A percentile compares a stretch with the other conserved stretches of the same genome.
phyloP scores from a whole-genome alignment of 2,113 vertebrate species.

The Oncorhynchus masou region DNA sequence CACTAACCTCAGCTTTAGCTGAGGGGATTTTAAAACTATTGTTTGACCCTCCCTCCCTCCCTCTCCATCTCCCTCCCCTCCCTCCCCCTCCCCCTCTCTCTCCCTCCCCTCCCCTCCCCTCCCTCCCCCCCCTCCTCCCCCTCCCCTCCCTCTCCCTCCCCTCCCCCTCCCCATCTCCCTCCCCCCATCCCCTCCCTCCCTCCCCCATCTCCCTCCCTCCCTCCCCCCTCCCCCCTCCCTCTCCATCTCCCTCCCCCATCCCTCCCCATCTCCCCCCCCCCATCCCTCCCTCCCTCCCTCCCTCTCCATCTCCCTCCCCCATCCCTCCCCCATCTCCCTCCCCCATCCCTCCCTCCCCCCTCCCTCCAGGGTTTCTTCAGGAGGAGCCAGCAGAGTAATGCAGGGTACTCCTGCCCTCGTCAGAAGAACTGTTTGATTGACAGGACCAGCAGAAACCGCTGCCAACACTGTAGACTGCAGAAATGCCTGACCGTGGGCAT shows the following conservation, averaged over 20 bases:
- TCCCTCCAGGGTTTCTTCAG: slow-evolving; percentile 87
- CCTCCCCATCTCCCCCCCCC: no score
- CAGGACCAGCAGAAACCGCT: slow-evolving; percentile 90
- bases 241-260: neutral
- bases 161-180: no score
- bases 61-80: neutral
- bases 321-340: no score
- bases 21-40: no score
- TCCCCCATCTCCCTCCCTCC: neutral
- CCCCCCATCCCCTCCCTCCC: slow-evolving; percentile 5
- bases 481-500: slow-evolving; percentile 90
- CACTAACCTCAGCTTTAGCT: no score
- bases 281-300: neutral
- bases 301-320: neutral
- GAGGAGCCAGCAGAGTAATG: slow-evolving; percentile 91
- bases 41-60: neutral
- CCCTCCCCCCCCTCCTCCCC: neutral
- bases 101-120: neutral
- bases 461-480: slow-evolving; percentile 92
- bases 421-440: slow-evolving; percentile 95
- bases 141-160: neutral
- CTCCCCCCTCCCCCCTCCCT: neutral
- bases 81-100: neutral
- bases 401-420: slow-evolving; percentile 89
- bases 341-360: neutral